A percentile compares a stretch with the other conserved stretches of the same genome.
Evolutionary conservation across 2,888 invertebrate genomes (phyloP).

Genomic region (Chrysodeixis includens): DNA sequence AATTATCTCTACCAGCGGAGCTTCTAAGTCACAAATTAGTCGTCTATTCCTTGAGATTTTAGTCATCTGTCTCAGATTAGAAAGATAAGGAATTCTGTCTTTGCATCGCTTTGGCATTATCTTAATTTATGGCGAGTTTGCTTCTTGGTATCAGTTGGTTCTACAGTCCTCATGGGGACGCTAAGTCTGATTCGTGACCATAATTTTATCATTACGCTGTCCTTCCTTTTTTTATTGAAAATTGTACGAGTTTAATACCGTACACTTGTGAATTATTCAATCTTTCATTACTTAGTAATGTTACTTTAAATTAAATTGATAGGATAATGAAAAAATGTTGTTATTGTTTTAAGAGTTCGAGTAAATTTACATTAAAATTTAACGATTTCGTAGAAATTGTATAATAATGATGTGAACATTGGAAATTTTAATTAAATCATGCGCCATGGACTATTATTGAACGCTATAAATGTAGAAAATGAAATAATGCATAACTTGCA

Average conservation of each 20-base stretch:
- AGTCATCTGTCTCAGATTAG: slow-evolving; percentile 33
- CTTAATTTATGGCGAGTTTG: slow-evolving; percentile 36
- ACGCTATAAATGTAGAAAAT: too few relatives aligned
- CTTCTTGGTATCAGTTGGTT: slow-evolving; percentile 9
- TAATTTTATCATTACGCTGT: slow-evolving; percentile 24
- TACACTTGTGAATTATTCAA: too few relatives aligned
- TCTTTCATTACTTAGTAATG: too few relatives aligned
- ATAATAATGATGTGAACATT: not conserved
- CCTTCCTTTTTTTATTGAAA: not conserved
- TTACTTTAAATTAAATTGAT: too few relatives aligned
- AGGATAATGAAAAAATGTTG: too few relatives aligned
- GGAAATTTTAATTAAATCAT: not conserved
- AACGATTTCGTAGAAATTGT: not conserved
- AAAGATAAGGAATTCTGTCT: slow-evolving; percentile 41
- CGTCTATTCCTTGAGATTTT: slow-evolving; percentile 22
- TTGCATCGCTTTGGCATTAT: slow-evolving; percentile 36
- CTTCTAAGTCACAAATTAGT: slow-evolving; percentile 37
- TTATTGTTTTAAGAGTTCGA: not conserved
- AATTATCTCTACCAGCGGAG: slow-evolving; percentile 14
- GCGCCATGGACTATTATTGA: too few relatives aligned
- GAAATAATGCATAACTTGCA: too few relatives aligned
- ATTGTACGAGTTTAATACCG: not conserved
- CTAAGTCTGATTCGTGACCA: slow-evolving; percentile 21
- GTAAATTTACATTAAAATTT: not conserved
- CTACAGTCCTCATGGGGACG: slow-evolving; percentile 22